Conservation (phyloP, 1,140 invertebrate species). For the Drosophila sechellia region DNA sequence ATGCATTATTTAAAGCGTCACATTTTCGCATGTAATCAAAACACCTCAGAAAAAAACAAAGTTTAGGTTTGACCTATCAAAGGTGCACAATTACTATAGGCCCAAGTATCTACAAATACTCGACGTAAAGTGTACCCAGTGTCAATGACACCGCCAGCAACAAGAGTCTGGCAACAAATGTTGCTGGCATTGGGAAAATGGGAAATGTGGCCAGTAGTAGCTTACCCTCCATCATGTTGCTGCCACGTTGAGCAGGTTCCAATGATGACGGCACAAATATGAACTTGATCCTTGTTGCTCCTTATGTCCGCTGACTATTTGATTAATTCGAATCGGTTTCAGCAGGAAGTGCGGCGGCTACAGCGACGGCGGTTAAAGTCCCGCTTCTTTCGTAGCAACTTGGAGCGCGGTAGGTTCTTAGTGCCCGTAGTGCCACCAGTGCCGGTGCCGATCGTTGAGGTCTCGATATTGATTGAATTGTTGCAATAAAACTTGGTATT, state of each 20-base stretch:
- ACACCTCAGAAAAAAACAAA: background rate
- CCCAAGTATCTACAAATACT: background rate
- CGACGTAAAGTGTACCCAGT: conserved; percentile 18
- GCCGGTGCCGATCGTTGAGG: conserved; percentile 27
- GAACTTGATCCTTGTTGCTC: conserved; percentile 11
- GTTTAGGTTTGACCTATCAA: background rate
- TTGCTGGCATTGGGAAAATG: conserved; percentile 10
- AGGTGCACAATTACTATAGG: conserved; percentile 4
- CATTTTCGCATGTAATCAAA: background rate
- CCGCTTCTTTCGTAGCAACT: conserved; percentile 69
- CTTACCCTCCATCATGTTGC: conserved; percentile 77
- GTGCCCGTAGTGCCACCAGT: conserved; percentile 45
- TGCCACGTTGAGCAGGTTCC: conserved; percentile 70
- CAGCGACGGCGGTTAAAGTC: conserved; percentile 24
- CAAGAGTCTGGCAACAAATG: conserved; percentile 22
- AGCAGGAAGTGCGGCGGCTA: conserved; percentile 53
- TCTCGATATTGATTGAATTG: conserved; percentile 23
- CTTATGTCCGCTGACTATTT: conserved; percentile 6
- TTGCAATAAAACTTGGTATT: conserved; percentile 31
- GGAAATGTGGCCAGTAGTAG: background rate
- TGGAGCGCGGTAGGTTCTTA: conserved; percentile 57
- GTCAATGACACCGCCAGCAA: conserved; percentile 46
- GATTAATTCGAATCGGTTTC: conserved; percentile 22
- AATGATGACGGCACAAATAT: conserved; percentile 56
- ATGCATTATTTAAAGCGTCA: background rate